Evolutionary conservation across 1,140 invertebrate species (phyloP), one percentile per base, ranked within the genome.

Genomic region (Drosophila littoralis): DNA sequence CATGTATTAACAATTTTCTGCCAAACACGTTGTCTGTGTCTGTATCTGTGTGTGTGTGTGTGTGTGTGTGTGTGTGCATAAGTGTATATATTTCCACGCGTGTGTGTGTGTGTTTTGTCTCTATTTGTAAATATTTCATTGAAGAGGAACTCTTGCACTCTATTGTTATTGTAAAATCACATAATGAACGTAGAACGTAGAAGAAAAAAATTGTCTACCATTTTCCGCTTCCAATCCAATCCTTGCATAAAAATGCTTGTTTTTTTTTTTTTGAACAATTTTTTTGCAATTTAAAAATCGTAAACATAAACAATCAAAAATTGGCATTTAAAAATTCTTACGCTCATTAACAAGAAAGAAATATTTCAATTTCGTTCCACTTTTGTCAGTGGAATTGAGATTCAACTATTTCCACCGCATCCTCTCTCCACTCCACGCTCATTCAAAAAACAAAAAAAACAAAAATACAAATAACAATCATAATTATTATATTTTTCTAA

Each of bases 381-480:
- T 28, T 28, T 45, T 17, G 9, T 5, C 12, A 46, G 42, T 28
- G 46, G 51, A 32, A 28, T 15, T 45, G 55, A 73, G 43, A 48
- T 73, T 73, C 15, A 73, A 73, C 70, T 73, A 35, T 73, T 73
- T 73, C 70, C 13, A 73, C 28, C 38, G 70, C 70, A 73, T 73
- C 70, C 70, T 73, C 70, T 73, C 70, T 73, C 70, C 70, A 73
- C 70, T 68, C 70, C 70, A 73, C 70, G 70, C 70, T 73, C 70
- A 73, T 67, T 73, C 43, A 28, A 46, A 7, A 46, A 46, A 28
- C 4, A 28, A 28, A 28, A 28, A 28, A 28, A 28, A 28, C 43
- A 55, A 17, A 17, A 1, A 17, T 17, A 17, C 2, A 17, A 17
- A 17, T 2, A 1, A 72, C 43, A 38, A 60, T 55, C 48, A 63